A percentile compares a stretch with the other conserved stretches of the same genome.
phyloP scores from a whole-genome alignment of 2,888 invertebrate genomes.

The Baronia brevicornis region DNA sequence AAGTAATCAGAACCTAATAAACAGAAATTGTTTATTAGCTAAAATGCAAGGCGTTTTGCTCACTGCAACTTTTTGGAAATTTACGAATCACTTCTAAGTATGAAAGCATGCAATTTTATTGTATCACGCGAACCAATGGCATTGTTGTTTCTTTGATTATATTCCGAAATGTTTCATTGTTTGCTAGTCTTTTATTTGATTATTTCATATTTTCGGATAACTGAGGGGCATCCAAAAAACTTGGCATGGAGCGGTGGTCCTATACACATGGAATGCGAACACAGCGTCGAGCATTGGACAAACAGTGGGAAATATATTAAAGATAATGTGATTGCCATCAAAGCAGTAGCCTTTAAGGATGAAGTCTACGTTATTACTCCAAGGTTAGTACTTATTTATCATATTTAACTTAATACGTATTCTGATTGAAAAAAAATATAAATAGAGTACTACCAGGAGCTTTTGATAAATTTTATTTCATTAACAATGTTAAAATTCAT shows the following conservation, averaged over 20 bases:
- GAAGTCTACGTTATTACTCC: conserved; percentile 76
- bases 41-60: too few relatives aligned
- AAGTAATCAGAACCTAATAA: too few relatives aligned
- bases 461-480: too few relatives aligned
- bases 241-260: conserved; percentile 62
- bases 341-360: conserved; percentile 72
- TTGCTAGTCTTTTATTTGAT: conserved; percentile 2
- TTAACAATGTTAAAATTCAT: too few relatives aligned
- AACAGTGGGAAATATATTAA: conserved; percentile 67
- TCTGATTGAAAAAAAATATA: too few relatives aligned
- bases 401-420: background rate
- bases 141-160: background rate
- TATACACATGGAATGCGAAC: conserved; percentile 57
- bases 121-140: background rate
- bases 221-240: conserved; percentile 35
- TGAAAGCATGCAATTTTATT: too few relatives aligned
- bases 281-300: conserved; percentile 66
- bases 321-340: conserved; percentile 77
- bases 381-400: conserved; percentile 42
- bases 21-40: too few relatives aligned
- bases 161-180: background rate
- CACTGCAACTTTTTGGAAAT: too few relatives aligned
- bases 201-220: background rate
- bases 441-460: too few relatives aligned
- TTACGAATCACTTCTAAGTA: too few relatives aligned